These are phyloP conservation scores for Arremon aurantiirostris DNA, from an alignment of 2,797 vertebrate genomes.

Conservation along the genomic window DNA sequence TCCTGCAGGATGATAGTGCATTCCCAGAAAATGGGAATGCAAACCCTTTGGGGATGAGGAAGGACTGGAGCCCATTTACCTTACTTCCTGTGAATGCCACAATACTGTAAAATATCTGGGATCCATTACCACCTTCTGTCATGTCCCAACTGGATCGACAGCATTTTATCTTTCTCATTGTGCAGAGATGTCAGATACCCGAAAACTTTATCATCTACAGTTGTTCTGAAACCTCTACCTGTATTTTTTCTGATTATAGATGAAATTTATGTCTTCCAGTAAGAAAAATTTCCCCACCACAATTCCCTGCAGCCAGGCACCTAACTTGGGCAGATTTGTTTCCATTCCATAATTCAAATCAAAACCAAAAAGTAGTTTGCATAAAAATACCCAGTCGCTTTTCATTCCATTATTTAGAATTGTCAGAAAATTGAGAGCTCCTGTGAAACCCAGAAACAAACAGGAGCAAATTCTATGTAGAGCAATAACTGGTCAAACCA, in stretches of 20 bases:
- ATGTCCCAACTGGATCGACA: background rate
- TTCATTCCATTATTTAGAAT: background rate
- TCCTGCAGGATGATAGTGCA: background rate
- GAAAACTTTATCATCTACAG: background rate
- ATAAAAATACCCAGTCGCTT: background rate
- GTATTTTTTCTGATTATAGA: background rate
- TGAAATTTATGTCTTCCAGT: background rate
- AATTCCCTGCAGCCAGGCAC: background rate
- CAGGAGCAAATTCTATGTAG: background rate
- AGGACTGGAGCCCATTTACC: background rate
- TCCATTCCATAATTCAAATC: background rate
- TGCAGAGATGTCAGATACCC: background rate
- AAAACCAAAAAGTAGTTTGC: background rate
- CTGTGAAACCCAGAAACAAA: background rate
- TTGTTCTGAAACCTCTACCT: background rate
- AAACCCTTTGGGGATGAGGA: background rate
- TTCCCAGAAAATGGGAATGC: background rate
- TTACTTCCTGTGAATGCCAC: background rate
- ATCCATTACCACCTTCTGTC: background rate
- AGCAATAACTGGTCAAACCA: accelerated
- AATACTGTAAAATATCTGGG: background rate
- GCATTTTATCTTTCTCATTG: background rate
- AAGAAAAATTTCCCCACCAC: background rate
- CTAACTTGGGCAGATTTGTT: background rate
- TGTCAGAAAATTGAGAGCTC: background rate